Evolutionary conservation across 2,113 vertebrate genomes (phyloP).

Genomic region (Numenius arquata): DNA sequence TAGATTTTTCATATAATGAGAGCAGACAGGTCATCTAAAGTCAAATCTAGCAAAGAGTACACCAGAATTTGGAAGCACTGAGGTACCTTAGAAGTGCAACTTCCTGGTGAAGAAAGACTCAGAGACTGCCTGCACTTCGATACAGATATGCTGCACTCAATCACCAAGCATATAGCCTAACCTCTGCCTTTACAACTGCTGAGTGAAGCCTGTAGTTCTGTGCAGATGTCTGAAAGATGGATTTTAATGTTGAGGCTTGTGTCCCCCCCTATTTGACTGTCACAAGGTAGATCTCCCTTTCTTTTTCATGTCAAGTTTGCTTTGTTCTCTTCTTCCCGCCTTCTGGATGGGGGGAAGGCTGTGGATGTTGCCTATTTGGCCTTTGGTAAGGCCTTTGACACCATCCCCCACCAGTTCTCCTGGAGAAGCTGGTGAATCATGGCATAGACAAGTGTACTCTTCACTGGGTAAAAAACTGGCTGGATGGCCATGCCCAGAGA

Average conservation of each 20-base stretch:
- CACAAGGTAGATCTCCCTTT: background rate
- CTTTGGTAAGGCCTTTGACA: too few species aligned
- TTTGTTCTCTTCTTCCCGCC: background rate
- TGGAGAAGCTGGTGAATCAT: too few species aligned
- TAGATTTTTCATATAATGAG: background rate
- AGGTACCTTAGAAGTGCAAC: accelerated
- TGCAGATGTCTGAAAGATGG: background rate
- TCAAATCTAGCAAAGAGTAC: background rate
- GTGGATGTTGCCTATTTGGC: too few species aligned
- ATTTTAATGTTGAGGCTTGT: background rate
- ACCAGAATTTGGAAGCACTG: background rate
- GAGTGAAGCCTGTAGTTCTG: background rate
- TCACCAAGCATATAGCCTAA: accelerated
- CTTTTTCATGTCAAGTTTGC: background rate
- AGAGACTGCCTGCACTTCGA: background rate
- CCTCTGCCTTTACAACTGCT: background rate
- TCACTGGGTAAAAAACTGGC: too few species aligned
- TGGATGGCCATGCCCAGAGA: too few species aligned
- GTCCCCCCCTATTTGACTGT: background rate
- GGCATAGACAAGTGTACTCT: too few species aligned
- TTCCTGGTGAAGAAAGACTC: background rate
- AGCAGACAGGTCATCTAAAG: background rate
- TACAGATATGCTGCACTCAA: background rate
- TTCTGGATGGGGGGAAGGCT: too few species aligned
- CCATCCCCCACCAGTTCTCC: too few species aligned